A percentile compares a stretch with the other conserved stretches of the same genome.
phyloP scores from a whole-genome alignment of 1,140 invertebrate genomes.

The Diorhabda sublineata region DNA sequence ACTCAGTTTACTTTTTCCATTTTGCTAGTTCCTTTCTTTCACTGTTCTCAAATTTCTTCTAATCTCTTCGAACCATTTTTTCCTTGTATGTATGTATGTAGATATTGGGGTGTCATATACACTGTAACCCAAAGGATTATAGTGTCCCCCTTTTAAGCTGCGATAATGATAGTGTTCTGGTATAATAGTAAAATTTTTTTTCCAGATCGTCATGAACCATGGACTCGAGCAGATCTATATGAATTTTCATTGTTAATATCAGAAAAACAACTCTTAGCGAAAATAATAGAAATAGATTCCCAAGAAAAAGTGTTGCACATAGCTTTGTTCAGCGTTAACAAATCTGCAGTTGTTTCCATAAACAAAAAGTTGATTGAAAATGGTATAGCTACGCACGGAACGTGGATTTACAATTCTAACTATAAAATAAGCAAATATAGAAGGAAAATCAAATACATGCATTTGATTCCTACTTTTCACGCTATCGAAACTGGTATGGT shows the following conservation, averaged over 20 bases:
- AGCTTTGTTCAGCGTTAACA: background rate
- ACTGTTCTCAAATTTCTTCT: background rate
- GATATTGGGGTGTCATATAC: too few species aligned
- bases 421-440: background rate
- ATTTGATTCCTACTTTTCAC: constrained; percentile 8
- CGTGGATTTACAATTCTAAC: background rate
- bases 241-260: background rate
- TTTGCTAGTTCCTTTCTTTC: background rate
- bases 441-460: constrained; percentile 13
- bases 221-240: background rate
- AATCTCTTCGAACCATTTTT: too few species aligned
- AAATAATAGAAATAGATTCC: constrained; percentile 11
- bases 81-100: too few species aligned
- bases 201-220: constrained; percentile 6
- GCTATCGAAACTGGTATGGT: constrained; percentile 2
- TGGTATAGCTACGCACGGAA: background rate
- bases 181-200: background rate
- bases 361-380: background rate
- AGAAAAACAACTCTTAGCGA: background rate
- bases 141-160: too few species aligned
- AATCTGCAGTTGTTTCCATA: background rate
- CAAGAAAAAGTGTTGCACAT: constrained; percentile 3
- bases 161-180: too few species aligned
- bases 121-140: too few species aligned
- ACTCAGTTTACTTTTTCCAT: too few species aligned